Evolutionary conservation across 1,140 invertebrate genomes (phyloP), one percentile per base, ranked within the genome.

Genomic region (Musca vetustissima): DNA sequence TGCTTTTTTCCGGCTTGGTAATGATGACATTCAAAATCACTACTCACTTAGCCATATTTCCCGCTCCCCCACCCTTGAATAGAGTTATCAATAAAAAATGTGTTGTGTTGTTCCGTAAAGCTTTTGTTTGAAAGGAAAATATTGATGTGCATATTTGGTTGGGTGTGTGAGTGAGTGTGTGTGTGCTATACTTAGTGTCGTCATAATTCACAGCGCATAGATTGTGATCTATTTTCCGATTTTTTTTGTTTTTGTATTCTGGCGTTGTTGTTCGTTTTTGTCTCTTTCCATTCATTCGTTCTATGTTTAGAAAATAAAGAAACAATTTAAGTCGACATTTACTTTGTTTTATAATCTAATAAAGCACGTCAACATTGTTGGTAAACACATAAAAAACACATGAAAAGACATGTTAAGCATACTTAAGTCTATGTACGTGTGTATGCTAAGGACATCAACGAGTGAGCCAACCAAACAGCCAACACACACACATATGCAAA

Each of bases 281-380:
- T n/a, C n/a, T n/a, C n/a, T n/a, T n/a, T n/a, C n/a, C n/a, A n/a
- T n/a, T n/a, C 49, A 4, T 52, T 22, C 21, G 15, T 28, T 57
- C 22, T 15, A n/a, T 57, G 13, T 28, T 57, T 57, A 28, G 19
- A 50, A 50, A n/a, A 57, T 15, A 57, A 57, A 57, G 53, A 57
- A 28, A 57, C 53, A 57, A 57, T 57, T 57, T 57, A 57, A 57
- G 53, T 57, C 24, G 53, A 57, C 53, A 57, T 57, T 28, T 57
- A 57, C 22, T 57, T 25, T 57, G 53, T 28, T 57, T 57, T 57
- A 57, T 57, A 57, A 57, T 57, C 53, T 57, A 57, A 57, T 57
- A 57, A 57, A 57, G 53, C 53, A 57, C 53, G 53, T 57, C 53
- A 57, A 57, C 53, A 57, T 28, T 57, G 53, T 57, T 57, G 53